Evolutionary conservation across 2,113 vertebrate species (phyloP), one percentile per base, ranked within the genome.

Genomic region (Nettapus auritus): DNA sequence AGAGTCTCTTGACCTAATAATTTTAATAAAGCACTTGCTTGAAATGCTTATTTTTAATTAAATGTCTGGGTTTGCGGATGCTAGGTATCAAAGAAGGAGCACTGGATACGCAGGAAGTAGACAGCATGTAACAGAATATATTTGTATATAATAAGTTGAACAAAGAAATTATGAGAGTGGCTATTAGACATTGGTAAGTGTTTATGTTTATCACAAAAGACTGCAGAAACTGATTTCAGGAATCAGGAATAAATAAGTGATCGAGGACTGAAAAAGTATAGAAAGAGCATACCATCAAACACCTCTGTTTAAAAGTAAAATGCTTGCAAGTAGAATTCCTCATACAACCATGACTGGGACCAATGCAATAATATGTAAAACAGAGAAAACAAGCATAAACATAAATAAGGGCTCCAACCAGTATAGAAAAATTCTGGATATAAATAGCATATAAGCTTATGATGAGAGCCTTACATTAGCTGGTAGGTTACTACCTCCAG

Each of bases 1-100:
- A 91, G 76, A 67, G 80, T 95, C 91, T 94, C 96, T 90, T 86
- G 85, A 95, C 83, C 77, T 95, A 94, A 50, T 88, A 94, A 91
- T 93, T 97, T 88, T 90, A 89, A 59, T 90, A 82, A 91, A 96
- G 93, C 38, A 36, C 18, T 84, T 91, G 80, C 88, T 85, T 80
- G 59, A 97, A 94, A 89, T 82, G 42, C 16, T 67, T 60, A 13
- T 70, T 92, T 91, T 42, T 76, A 82, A 85, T 85, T 64, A 76
- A 93, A 77, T 40, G 18, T 33, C 22, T 57, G 17, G 3, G 4
- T 77, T 59, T 75, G 59, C 17, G 28, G 17, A 74, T 33, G 17
- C 8, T n/a, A 70, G 22, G 6, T 66, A 73, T 60, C 42, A 78
- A 86, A 71, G 67, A 40, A 81, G 48, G 4, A 75, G 14, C 55